phyloP scores from a whole-genome alignment of 2,797 vertebrate genomes.

The Poecilia picta region DNA sequence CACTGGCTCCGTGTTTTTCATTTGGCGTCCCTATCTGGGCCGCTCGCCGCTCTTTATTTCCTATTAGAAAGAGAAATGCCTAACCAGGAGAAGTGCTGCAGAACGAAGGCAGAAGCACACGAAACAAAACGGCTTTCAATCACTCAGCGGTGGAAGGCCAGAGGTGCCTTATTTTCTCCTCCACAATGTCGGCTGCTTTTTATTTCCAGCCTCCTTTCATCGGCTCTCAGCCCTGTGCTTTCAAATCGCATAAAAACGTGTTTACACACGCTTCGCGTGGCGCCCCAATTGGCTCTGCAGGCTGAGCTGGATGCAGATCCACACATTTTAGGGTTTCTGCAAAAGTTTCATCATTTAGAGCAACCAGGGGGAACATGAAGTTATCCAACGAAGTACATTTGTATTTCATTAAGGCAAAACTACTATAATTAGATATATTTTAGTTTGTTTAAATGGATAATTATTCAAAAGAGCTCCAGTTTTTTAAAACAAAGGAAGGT shows the following conservation, averaged over 20 bases:
- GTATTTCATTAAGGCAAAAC: too few relatives aligned
- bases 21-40: conserved; percentile 54
- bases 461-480: too few relatives aligned
- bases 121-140: conserved; percentile 70
- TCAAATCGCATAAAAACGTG: conserved; percentile 58
- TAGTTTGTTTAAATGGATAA: too few relatives aligned
- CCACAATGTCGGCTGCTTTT: conserved; percentile 43
- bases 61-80: conserved; percentile 69
- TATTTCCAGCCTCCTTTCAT: conserved; percentile 60
- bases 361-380: too few relatives aligned
- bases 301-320: conserved; percentile 54
- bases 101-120: conserved; percentile 40
- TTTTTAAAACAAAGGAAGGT: too few relatives aligned
- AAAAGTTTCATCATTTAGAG: too few relatives aligned
- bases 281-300: conserved; percentile 43
- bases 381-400: too few relatives aligned
- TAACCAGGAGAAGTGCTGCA: conserved; percentile 38
- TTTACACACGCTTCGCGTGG: conserved; percentile 47
- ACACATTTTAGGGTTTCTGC: conserved; percentile 6
- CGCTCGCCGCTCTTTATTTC: conserved; percentile 67
- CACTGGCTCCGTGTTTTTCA: conserved; percentile 68
- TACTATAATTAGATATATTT: too few relatives aligned
- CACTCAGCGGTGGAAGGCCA: conserved; percentile 56
- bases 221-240: conserved; percentile 42
- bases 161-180: conserved; percentile 59